Evolutionary conservation across 2,888 invertebrate species (phyloP).

Genomic region (Lampropteryx suffumata): DNA sequence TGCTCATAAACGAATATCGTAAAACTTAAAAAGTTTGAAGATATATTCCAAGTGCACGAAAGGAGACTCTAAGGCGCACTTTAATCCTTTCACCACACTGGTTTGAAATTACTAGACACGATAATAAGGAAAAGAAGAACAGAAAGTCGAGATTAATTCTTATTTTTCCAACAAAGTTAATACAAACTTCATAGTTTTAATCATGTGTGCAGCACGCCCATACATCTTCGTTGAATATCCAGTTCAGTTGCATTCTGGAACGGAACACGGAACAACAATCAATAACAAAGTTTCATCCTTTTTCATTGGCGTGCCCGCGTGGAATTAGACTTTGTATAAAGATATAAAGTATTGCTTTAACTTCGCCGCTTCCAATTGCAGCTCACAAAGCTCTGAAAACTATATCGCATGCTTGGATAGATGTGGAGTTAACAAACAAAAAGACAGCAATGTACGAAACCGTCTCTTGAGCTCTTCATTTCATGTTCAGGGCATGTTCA

Average conservation of each 20-base stretch:
- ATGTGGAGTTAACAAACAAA: not conserved
- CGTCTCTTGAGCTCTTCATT: too few relatives aligned
- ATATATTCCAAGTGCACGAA: too few relatives aligned
- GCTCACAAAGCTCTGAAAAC: slow-evolving; percentile 18
- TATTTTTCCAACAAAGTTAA: slow-evolving; percentile 10
- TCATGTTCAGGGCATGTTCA: too few relatives aligned
- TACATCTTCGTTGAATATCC: slow-evolving; percentile 39
- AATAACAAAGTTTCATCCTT: slow-evolving; percentile 56
- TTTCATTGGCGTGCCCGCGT: slow-evolving; percentile 48
- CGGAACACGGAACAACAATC: slow-evolving; percentile 56
- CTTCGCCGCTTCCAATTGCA: slow-evolving; percentile 46
- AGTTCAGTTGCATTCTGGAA: slow-evolving; percentile 40
- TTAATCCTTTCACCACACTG: too few relatives aligned
- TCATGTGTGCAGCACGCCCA: slow-evolving; percentile 20
- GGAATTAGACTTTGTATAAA: slow-evolving; percentile 52
- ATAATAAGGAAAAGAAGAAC: too few relatives aligned
- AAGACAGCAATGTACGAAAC: not conserved
- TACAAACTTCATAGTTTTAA: slow-evolving; percentile 22
- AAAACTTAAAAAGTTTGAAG: too few relatives aligned
- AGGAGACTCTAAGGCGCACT: too few relatives aligned
- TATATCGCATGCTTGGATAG: not conserved
- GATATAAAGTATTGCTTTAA: slow-evolving; percentile 55
- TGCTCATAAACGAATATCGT: too few relatives aligned
- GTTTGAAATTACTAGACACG: too few relatives aligned
- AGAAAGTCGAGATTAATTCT: not conserved